These are phyloP conservation scores for Catamblyrhynchus diadema DNA, from an alignment of 2,797 vertebrate species.

Conservation along the genomic window DNA sequence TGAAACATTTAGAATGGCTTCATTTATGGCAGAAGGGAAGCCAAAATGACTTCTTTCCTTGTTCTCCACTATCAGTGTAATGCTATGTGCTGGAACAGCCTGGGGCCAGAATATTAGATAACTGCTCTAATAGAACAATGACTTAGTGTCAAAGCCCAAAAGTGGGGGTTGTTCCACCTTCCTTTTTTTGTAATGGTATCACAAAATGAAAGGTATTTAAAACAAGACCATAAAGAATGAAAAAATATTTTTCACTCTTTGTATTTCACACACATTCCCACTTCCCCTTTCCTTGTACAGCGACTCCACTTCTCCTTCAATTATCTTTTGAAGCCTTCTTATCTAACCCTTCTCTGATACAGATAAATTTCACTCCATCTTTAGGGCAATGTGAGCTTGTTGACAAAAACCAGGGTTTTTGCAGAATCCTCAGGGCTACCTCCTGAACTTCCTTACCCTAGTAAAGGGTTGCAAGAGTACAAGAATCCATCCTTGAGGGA, in stretches of 20 bases:
- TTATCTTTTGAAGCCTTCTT: not conserved
- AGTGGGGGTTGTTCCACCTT: not conserved
- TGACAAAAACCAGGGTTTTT: not conserved
- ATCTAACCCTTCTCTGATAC: not conserved
- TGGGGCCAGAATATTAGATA: not conserved
- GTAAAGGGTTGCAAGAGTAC: not conserved
- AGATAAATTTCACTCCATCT: not conserved
- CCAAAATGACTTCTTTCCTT: constrained; percentile 19
- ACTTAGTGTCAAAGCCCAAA: not conserved
- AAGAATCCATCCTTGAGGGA: not conserved
- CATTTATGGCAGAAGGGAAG: constrained; percentile 24
- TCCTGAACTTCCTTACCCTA: not conserved
- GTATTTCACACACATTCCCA: not conserved
- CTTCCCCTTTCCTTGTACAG: not conserved
- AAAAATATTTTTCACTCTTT: not conserved
- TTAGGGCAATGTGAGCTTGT: not conserved
- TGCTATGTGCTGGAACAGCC: not conserved
- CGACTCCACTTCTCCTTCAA: not conserved
- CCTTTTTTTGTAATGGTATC: not conserved
- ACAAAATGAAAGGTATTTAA: not conserved
- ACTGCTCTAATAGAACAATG: not conserved
- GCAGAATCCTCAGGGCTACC: not conserved
- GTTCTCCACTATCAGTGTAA: not conserved
- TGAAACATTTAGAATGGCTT: constrained; percentile 8
- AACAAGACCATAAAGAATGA: not conserved